Base-by-base conservation (phyloP, 2,113 vertebrate genomes). In the Channa argus region DNA sequence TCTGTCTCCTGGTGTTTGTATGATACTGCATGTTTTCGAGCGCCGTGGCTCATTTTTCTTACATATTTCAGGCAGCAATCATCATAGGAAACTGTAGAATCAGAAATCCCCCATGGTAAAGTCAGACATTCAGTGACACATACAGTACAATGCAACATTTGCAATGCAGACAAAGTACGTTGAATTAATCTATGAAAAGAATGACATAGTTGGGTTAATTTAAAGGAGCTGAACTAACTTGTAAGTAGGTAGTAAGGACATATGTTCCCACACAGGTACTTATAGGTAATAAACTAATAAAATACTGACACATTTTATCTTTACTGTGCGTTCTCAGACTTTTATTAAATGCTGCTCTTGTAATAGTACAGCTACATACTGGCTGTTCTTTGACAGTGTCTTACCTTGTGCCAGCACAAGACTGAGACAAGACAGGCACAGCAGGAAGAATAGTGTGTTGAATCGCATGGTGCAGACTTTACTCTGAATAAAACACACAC, bases 41-140 rank as follows among this genome's bases (percentile, higher is more conserved):
- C 5, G 0, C 0, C 0, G 0, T 0, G 0, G 5, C 0, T 15
- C 2, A 90, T 0, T 15, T 0, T 6, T 3, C 4, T 84, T 37
- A 79, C 79, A 44, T 94, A 93, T 2, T 5, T 77, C 38, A 94
- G 76, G 60, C 94, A 95, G 86, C 94, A 95, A 87, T 95, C 93
- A 0, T 94, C 93, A 55, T 86, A 94, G 33, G 86, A 64, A 8
- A 82, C 94, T 95, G 49, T 36, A 73, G 65, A 11, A 47, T 37
- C 4, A 82, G 38, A 70, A 53, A 24, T 24, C 24, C 24, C 1
- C 24, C 24, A 24, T 24, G 1, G 24, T 24, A 73, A 63, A 11
- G 45, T 38, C 3, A 80, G 38, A 70, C 50, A 68, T 55, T 3
- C n/a, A 67, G 5, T 24, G 24, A 24, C 24, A 8, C 3, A 2